Evolutionary conservation across 1,140 invertebrate species (phyloP), one percentile per base, ranked within the genome.

Genomic region (Ceratitis capitata): DNA sequence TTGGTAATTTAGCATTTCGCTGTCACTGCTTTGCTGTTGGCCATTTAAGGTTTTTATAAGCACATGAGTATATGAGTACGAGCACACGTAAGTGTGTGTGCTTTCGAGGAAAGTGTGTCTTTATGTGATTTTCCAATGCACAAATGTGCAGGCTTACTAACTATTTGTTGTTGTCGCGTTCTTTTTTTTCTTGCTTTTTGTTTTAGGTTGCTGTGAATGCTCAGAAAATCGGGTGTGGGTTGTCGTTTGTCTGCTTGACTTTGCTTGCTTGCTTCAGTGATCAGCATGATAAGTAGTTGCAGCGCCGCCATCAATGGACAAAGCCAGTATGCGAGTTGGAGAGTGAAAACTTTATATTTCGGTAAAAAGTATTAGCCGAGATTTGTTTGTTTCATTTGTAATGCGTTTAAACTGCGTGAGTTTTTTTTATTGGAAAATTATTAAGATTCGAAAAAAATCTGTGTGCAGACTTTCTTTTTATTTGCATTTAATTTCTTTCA

Each of bases 1-100:
- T 78, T 45, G 69, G 39, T 26, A 78, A 78, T 78, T 78, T 78
- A 78, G 69, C 69, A 45, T 78, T 78, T 78, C 69, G 35, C 69
- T 74, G 69, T 78, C 69, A 78, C 45, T 78, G 69, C 39, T n/a
- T 42, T 45, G 42, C n/a, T 47, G 69, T 78, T 78, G n/a, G 69
- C 39, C 69, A 78, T 78, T 78, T 78, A 78, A 78, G 69, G 69
- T 78, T 78, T 56, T 78, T 78, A 23, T 45, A 10, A 35, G 12
- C 61, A 35, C 19, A 35, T 69, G 12, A 29, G 58, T 32, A 32
- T 10, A 16, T 32, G 6, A 3, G 58, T 32, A 26, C 12, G 19
- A 23, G 26, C 26, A 0, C n/a, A 6, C 56, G 10, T 19, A 16
- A 19, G 61, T 19, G 32, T 69, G 61, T 35, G n/a, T 42, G 5